Evolutionary conservation across 35 echinoderm and acorn worm species (phyloP).

Genomic region (Anneissia japonica): DNA sequence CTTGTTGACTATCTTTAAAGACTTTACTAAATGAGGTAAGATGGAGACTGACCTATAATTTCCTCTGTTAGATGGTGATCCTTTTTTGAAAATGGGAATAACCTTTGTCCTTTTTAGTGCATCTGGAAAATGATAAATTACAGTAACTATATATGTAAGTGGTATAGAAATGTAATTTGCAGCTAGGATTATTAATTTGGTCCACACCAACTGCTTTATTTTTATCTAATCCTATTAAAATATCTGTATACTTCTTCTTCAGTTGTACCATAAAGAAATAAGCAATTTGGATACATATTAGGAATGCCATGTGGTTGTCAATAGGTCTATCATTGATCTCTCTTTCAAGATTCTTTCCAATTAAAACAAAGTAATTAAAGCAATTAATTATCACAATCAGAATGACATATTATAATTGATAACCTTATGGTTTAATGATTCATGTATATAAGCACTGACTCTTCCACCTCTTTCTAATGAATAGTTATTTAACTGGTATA

Average conservation of each 20-base stretch:
- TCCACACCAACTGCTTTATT: neutral
- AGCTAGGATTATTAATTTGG: neutral
- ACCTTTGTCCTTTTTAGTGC: neutral
- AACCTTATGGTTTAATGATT: neutral
- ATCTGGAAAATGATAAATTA: neutral
- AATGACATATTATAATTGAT: slow-evolving; percentile 6
- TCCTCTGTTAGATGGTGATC: too few relatives aligned
- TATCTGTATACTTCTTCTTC: neutral
- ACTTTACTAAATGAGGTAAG: neutral
- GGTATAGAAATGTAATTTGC: neutral
- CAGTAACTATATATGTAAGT: neutral
- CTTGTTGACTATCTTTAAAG: neutral
- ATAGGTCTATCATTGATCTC: too few relatives aligned
- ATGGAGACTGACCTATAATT: neutral
- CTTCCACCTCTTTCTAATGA: neutral
- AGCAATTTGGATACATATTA: neutral
- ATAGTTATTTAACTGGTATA: neutral
- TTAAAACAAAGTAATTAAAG: too few relatives aligned
- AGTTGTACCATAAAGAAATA: neutral
- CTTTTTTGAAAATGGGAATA: neutral
- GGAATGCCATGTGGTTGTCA: too few relatives aligned
- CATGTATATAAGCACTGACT: neutral
- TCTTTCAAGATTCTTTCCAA: too few relatives aligned
- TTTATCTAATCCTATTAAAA: neutral
- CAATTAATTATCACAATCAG: too few relatives aligned